Percentiles rank a stretch among this genome's conserved stretches.
phyloP scores from a whole-genome alignment of 2,797 vertebrate genomes.

The Clarias pachynema region DNA sequence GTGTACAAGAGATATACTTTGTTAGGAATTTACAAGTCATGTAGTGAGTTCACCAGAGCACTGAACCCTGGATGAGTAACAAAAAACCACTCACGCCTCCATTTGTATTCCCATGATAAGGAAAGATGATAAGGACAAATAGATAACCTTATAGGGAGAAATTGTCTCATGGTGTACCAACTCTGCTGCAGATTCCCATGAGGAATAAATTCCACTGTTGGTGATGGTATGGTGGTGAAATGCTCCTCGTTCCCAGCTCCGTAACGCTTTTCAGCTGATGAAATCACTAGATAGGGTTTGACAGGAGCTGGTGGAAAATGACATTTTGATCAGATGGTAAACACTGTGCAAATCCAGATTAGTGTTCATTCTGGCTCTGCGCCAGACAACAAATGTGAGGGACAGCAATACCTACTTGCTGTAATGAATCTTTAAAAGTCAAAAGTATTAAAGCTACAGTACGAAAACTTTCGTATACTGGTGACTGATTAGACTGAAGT shows the following conservation, averaged over 20 bases:
- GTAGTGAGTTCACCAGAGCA: neutral
- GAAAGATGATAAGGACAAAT: neutral
- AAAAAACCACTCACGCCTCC: neutral
- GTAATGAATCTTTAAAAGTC: neutral
- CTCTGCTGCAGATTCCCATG: neutral
- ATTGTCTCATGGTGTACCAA: neutral
- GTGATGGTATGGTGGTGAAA: conserved; percentile 10
- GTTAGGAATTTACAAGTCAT: too few relatives aligned
- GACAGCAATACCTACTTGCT: neutral
- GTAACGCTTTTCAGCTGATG: neutral
- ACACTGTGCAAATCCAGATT: neutral
- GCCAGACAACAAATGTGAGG: neutral
- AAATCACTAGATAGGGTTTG: neutral
- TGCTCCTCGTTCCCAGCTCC: neutral
- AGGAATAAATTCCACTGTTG: neutral
- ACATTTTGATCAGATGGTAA: neutral
- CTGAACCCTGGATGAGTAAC: neutral
- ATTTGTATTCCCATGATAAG: neutral
- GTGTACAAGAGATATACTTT: neutral
- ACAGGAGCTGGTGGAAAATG: conserved; percentile 9
- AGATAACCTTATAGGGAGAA: conserved; percentile 12
- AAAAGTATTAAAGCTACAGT: neutral
- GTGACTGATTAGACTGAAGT: neutral
- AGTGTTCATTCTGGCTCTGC: neutral
- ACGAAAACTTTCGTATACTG: neutral